Conservation (phyloP, 2,888 invertebrate species). For the Polietes domitor region DNA sequence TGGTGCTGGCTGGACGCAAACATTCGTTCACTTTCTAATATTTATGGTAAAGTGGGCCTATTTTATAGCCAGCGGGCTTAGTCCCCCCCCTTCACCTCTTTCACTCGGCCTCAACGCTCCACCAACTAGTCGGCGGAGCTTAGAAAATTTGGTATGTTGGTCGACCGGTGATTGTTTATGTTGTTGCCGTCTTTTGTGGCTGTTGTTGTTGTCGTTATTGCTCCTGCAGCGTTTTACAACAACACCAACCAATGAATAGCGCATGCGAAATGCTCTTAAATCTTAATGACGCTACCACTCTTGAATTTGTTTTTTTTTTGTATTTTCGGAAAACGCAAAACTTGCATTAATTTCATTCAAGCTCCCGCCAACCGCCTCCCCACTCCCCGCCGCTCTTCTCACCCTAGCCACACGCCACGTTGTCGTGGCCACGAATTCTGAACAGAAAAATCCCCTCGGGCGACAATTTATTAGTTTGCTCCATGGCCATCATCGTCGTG, state of each 20-base stretch:
- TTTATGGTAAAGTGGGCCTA: conserved; percentile 60
- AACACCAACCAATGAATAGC: conserved; percentile 48
- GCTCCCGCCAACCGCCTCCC: neutral
- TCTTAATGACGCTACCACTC: conserved; percentile 69
- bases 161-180: neutral
- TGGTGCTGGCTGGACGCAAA: neutral
- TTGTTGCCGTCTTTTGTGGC: neutral
- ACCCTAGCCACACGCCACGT: no score
- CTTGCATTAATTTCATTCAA: conserved; percentile 46
- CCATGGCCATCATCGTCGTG: no score
- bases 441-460: no score
- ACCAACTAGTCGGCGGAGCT: neutral
- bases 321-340: conserved; percentile 45
- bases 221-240: conserved; percentile 28
- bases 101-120: neutral
- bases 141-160: conserved; percentile 2
- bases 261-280: conserved; percentile 70
- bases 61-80: conserved; percentile 53
- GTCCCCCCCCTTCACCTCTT: conserved; percentile 23
- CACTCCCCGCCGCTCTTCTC: neutral
- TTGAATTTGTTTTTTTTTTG: neutral
- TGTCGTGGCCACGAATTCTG: no score
- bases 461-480: no score
- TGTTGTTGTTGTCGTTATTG: neutral
- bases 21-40: conserved; percentile 45